phyloP scores from a whole-genome alignment of 2,888 invertebrate species.

The Andrena flavipes region DNA sequence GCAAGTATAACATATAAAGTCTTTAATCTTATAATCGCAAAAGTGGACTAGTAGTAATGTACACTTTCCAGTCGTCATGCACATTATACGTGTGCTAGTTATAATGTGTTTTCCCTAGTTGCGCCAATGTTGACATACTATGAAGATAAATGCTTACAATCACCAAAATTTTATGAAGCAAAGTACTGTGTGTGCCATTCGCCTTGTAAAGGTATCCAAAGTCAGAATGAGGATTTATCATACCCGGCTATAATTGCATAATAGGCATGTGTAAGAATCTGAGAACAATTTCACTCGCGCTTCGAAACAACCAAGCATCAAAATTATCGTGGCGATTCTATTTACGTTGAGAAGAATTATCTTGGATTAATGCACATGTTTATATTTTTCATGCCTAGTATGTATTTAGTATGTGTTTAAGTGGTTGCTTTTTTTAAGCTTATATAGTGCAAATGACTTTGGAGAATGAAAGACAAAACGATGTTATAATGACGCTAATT shows the following conservation, averaged over 20 bases:
- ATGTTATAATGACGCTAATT: conserved; percentile 62
- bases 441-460: conserved; percentile 71
- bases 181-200: conserved; percentile 80
- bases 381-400: conserved; percentile 57
- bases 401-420: conserved; percentile 55
- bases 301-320: neutral
- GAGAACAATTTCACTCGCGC: conserved; percentile 8
- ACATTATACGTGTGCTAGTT: conserved; percentile 66
- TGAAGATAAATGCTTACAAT: conserved; percentile 81
- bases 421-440: conserved; percentile 74
- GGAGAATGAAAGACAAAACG: conserved; percentile 63
- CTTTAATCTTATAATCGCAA: conserved; percentile 37
- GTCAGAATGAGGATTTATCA: conserved; percentile 68
- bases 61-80: conserved; percentile 66
- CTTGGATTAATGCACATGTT: conserved; percentile 65
- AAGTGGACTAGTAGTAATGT: conserved; percentile 68
- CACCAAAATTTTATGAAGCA: conserved; percentile 81
- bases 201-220: conserved; percentile 80
- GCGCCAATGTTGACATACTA: conserved; percentile 80
- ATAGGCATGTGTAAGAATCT: conserved; percentile 63
- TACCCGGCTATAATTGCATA: conserved; percentile 57
- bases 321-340: neutral
- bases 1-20: conserved; percentile 29
- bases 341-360: conserved; percentile 5
- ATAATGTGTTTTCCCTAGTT: conserved; percentile 80